These are phyloP conservation scores for Choristoneura fumiferana DNA, from an alignment of 1,140 invertebrate genomes.

Conservation along the genomic window DNA sequence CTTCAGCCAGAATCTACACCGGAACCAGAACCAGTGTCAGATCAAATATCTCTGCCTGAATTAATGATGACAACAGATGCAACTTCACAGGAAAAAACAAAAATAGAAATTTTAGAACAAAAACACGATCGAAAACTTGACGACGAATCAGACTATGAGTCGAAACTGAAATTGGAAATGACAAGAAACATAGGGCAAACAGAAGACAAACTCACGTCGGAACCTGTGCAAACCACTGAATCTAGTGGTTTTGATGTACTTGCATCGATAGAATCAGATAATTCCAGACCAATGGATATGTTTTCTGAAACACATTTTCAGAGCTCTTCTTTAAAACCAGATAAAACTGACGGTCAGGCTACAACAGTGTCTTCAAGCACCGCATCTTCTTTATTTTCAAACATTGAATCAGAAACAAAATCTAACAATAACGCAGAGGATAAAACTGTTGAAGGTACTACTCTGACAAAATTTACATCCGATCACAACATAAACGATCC, in stretches of 20 bases:
- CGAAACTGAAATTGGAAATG: too few species aligned
- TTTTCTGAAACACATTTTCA: too few species aligned
- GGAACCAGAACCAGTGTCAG: conserved; percentile 26
- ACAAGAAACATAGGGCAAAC: too few species aligned
- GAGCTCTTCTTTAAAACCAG: too few species aligned
- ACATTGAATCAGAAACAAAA: conserved; percentile 19
- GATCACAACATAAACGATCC: conserved; percentile 35
- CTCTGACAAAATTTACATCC: conserved; percentile 16
- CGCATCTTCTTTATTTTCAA: too few species aligned
- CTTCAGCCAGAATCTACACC: conserved; percentile 24
- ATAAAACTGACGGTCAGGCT: too few species aligned
- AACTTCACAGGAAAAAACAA: too few species aligned
- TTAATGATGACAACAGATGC: too few species aligned
- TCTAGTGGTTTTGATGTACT: too few species aligned
- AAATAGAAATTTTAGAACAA: conserved; percentile 19
- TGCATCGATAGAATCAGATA: conserved; percentile 27
- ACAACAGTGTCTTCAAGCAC: too few species aligned
- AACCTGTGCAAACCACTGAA: conserved; percentile 10
- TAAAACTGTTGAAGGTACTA: neutral
- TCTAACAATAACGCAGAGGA: neutral
- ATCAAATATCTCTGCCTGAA: conserved; percentile 29
- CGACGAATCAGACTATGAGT: too few species aligned
- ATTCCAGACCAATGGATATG: conserved; percentile 4
- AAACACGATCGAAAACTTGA: conserved; percentile 25
- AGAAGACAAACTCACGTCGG: conserved; percentile 19